phyloP scores from a whole-genome alignment of 2,888 invertebrate genomes.

The Apoda limacodes region DNA sequence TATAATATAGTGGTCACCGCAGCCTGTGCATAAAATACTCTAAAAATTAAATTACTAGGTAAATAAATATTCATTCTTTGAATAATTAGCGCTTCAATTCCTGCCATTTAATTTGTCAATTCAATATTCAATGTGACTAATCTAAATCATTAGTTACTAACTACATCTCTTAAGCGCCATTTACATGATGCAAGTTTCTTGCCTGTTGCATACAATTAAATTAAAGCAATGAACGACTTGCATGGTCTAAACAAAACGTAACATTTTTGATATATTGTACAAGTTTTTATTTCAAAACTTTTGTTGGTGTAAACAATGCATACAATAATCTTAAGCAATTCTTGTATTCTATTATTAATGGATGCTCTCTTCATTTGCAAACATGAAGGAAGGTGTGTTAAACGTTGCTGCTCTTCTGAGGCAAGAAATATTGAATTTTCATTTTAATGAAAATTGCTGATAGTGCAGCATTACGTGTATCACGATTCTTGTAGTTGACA shows the following conservation, averaged over 20 bases:
- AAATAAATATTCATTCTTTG: too few species aligned
- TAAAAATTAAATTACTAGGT: too few species aligned
- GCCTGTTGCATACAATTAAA: not conserved
- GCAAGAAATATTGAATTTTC: slow-evolving; percentile 4
- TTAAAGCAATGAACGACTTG: not conserved
- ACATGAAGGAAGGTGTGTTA: slow-evolving; percentile 2
- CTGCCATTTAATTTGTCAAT: too few species aligned
- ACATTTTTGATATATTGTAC: not conserved
- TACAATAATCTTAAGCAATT: slow-evolving; percentile 2
- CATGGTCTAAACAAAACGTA: not conserved
- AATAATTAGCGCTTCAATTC: too few species aligned
- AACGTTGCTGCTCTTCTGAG: slow-evolving; percentile 1
- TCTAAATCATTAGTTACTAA: too few species aligned
- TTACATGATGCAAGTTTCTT: not conserved
- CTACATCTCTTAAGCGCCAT: too few species aligned
- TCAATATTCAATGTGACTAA: too few species aligned
- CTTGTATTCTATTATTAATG: slow-evolving; percentile 3
- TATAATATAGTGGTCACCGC: too few species aligned
- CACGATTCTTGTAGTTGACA: too few species aligned
- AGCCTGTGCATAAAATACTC: too few species aligned
- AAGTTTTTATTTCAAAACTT: not conserved
- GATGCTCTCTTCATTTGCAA: slow-evolving; percentile 1
- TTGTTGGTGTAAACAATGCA: not conserved
- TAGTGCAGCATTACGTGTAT: too few species aligned
- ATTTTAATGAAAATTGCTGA: too few species aligned